Conservation (phyloP, 35 echinoderm and acorn worm species). For the Eucidaris tribuloides region DNA sequence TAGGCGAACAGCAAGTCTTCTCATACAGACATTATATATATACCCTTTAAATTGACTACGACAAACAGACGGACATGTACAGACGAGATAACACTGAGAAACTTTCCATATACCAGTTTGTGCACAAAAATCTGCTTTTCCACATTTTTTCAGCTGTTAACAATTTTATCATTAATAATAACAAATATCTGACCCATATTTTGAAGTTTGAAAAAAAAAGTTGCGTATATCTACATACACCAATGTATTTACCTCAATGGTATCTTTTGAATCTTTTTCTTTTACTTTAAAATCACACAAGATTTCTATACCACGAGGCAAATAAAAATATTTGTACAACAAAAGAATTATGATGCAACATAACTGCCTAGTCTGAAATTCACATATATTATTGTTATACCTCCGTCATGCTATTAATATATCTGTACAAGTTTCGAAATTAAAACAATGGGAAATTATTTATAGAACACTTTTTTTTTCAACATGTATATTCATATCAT, state of each 20-base stretch:
- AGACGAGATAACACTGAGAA: neutral
- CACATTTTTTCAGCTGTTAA: too few relatives aligned
- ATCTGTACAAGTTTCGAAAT: constrained; percentile 35
- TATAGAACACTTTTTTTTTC: constrained; percentile 20
- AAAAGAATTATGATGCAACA: constrained; percentile 12
- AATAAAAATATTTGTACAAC: constrained; percentile 35
- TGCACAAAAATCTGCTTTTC: neutral
- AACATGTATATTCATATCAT: constrained; percentile 7
- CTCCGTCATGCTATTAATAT: constrained; percentile 21
- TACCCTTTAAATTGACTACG: neutral
- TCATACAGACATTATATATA: too few relatives aligned
- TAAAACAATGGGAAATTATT: constrained; percentile 21
- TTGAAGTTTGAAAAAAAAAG: constrained; percentile 10
- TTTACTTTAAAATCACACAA: constrained; percentile 24
- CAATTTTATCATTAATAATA: constrained; percentile 18
- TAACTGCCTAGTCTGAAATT: constrained; percentile 1
- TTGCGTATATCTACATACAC: constrained; percentile 35
- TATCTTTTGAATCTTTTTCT: too few relatives aligned
- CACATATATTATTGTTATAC: constrained; percentile 26
- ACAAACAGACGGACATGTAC: constrained; percentile 5
- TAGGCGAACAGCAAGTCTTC: too few relatives aligned
- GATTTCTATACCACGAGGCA: constrained; percentile 16
- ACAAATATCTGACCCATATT: too few relatives aligned
- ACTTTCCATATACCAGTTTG: neutral
- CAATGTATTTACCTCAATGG: constrained; percentile 26